Evolutionary conservation across 2,797 vertebrate genomes (phyloP).

Genomic region (Myotis findleyi): DNA sequence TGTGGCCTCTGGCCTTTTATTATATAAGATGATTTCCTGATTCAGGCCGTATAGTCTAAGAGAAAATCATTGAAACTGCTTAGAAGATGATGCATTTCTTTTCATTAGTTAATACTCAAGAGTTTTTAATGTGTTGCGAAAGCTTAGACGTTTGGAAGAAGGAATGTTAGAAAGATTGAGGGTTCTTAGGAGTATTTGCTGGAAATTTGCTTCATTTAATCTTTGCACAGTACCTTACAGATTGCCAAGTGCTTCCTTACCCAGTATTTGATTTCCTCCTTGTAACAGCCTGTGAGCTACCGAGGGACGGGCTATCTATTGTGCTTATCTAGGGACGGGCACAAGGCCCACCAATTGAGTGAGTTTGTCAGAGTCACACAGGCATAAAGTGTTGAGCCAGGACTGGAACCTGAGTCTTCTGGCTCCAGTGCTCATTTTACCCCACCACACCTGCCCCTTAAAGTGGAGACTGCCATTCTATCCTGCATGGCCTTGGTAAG

Average conservation of each 20-base stretch:
- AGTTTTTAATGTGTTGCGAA: background rate
- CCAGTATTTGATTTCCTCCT: background rate
- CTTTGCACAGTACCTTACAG: background rate
- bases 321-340: background rate
- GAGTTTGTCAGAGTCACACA: background rate
- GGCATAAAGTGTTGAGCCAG: background rate
- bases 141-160: background rate
- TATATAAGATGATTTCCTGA: background rate
- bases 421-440: background rate
- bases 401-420: background rate
- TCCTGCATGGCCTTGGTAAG: background rate
- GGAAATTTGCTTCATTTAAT: background rate
- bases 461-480: background rate
- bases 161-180: background rate
- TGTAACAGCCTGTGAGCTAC: background rate
- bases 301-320: background rate
- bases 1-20: no score
- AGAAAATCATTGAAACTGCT: conserved; percentile 16
- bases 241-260: background rate
- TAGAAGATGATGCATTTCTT: background rate
- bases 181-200: background rate
- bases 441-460: background rate
- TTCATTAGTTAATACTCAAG: background rate
- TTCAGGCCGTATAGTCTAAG: background rate
- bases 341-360: background rate